Conservation (phyloP, 2,797 vertebrate genomes). For the Rhynchotus rufescens region DNA sequence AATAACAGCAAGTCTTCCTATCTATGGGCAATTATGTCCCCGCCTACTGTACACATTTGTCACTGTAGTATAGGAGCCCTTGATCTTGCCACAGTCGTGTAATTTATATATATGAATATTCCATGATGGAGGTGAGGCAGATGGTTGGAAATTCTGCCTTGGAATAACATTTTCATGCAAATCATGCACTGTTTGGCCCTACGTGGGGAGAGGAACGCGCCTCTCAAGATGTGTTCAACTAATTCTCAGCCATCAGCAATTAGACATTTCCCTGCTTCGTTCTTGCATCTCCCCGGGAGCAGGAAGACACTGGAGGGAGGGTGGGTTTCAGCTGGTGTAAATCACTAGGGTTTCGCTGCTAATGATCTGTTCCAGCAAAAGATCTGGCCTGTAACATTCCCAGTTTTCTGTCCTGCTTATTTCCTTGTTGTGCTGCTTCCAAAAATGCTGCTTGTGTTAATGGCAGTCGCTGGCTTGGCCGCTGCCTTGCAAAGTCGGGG, state of each 20-base stretch:
- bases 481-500: neutral
- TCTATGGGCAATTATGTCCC: conserved; percentile 38
- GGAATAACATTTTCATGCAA: conserved; percentile 74
- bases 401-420: neutral
- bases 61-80: conserved; percentile 63
- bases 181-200: conserved; percentile 62
- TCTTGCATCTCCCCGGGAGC: neutral
- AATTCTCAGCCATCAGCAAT: conserved; percentile 70
- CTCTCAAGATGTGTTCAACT: conserved; percentile 28
- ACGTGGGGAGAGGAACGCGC: conserved; percentile 32
- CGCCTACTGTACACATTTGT: conserved; percentile 72
- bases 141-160: conserved; percentile 75
- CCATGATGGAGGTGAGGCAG: conserved; percentile 72
- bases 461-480: neutral
- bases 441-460: neutral
- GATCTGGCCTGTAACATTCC: neutral
- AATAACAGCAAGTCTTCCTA: conserved; percentile 48
- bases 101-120: conserved; percentile 77
- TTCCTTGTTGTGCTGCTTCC: neutral
- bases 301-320: neutral
- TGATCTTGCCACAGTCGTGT: conserved; percentile 63
- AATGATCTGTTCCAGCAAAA: neutral
- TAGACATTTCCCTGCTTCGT: neutral
- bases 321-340: conserved; percentile 1
- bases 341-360: neutral